Evolutionary conservation across 2,113 vertebrate genomes (phyloP).

Genomic region (Alligator sinensis): DNA sequence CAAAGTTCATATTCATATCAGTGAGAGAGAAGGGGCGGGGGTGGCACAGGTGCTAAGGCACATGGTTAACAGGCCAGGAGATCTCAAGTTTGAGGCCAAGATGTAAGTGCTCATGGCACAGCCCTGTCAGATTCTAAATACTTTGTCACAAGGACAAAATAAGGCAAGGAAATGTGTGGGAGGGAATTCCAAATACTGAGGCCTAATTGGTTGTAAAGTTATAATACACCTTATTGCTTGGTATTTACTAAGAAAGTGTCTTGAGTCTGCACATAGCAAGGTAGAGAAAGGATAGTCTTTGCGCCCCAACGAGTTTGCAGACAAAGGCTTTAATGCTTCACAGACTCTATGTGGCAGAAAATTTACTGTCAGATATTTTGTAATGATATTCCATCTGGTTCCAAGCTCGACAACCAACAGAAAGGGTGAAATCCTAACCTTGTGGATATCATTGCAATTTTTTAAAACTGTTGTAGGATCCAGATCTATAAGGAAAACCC

Average conservation of each 20-base stretch:
- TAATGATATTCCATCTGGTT: not conserved
- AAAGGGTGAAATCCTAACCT: not conserved
- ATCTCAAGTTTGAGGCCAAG: too few species aligned
- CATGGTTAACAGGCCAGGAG: too few species aligned
- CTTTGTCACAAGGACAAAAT: too few species aligned
- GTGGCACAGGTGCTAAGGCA: too few species aligned
- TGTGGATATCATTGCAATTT: not conserved
- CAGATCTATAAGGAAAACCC: not conserved
- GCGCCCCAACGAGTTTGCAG: not conserved
- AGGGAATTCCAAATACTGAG: not conserved
- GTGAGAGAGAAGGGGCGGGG: not conserved
- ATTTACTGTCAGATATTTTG: not conserved
- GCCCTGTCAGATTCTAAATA: too few species aligned
- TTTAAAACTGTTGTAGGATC: not conserved
- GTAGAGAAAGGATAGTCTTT: not conserved
- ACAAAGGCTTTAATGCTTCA: not conserved
- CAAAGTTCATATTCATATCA: not conserved
- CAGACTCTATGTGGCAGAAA: not conserved
- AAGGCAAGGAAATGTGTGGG: too few species aligned
- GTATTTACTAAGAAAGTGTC: not conserved
- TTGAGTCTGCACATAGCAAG: not conserved
- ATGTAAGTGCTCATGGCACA: too few species aligned
- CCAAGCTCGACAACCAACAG: not conserved
- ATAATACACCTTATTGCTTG: not conserved
- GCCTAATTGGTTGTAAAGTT: not conserved